phyloP scores from a whole-genome alignment of 2,797 vertebrate genomes.

The Sandelia bainsii region DNA sequence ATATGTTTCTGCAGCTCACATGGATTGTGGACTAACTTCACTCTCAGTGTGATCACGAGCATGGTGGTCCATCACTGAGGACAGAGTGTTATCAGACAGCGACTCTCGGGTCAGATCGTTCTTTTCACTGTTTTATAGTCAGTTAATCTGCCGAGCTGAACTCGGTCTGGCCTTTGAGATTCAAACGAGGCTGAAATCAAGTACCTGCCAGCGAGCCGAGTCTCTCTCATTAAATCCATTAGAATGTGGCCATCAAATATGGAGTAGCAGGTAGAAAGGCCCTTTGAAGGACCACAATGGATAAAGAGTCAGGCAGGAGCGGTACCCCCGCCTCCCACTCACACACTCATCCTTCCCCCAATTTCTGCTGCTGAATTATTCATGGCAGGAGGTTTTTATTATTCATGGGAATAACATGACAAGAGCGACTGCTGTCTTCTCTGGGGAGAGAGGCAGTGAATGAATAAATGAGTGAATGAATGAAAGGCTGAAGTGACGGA shows the following conservation, averaged over 20 bases:
- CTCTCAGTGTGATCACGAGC: too few relatives aligned
- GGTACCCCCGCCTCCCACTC: constrained; percentile 9
- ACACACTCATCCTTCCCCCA: constrained; percentile 34
- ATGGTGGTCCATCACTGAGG: too few relatives aligned
- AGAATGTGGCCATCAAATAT: constrained; percentile 55
- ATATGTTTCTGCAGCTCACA: too few relatives aligned
- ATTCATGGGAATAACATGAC: constrained; percentile 83
- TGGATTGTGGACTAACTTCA: too few relatives aligned
- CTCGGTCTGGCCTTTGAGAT: constrained; percentile 27
- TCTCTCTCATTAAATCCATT: constrained; percentile 32
- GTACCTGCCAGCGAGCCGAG: constrained; percentile 20
- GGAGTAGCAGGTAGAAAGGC: constrained; percentile 50
- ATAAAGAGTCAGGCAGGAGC: constrained; percentile 34
- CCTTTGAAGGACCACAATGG: constrained; percentile 46
- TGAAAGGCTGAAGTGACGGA: constrained; percentile 32
- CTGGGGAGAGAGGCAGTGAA: constrained; percentile 53
- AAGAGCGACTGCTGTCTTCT: constrained; percentile 65
- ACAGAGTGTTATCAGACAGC: too few relatives aligned
- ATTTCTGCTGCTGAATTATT: constrained; percentile 79
- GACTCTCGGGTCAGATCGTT: constrained; percentile 4
- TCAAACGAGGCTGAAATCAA: constrained; percentile 41
- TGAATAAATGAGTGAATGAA: constrained; percentile 69
- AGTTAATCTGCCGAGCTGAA: constrained; percentile 18
- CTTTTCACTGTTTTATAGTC: constrained; percentile 24
- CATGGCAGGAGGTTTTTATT: constrained; percentile 76